Conservation (phyloP, 2,888 invertebrate species). For the Unio pictorum region DNA sequence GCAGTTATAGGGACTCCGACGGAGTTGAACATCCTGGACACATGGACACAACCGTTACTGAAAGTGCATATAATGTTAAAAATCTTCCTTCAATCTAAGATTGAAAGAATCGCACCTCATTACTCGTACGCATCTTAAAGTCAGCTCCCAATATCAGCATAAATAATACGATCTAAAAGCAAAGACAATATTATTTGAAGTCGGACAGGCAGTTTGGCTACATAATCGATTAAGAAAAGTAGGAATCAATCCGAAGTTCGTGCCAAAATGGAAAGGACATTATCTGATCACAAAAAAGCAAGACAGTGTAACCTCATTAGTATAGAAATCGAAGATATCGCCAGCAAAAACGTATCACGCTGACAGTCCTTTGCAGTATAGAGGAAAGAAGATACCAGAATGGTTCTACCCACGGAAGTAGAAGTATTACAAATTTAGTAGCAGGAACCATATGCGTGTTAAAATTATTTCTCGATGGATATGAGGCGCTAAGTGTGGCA, state of each 20-base stretch:
- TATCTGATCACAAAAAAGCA: background rate
- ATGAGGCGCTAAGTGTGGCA: too few relatives aligned
- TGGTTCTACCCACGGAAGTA: too few relatives aligned
- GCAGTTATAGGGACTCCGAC: background rate
- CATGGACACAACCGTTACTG: background rate
- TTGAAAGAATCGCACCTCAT: background rate
- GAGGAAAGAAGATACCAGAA: too few relatives aligned
- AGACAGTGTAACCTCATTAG: background rate
- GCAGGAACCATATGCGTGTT: too few relatives aligned
- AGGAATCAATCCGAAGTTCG: background rate
- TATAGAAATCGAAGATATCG: too few relatives aligned
- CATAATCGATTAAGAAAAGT: background rate
- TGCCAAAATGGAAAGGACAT: constrained; percentile 1
- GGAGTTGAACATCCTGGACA: background rate
- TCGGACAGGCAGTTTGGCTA: background rate
- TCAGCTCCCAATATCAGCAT: background rate
- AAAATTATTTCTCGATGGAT: too few relatives aligned
- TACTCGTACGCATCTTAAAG: background rate
- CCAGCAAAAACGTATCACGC: too few relatives aligned
- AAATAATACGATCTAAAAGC: background rate
- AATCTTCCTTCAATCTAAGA: background rate
- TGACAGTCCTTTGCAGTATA: too few relatives aligned
- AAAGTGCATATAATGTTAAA: background rate
- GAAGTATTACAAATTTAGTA: too few relatives aligned
- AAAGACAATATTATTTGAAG: background rate